Percentiles rank a stretch among this genome's conserved stretches.
Evolutionary conservation across 2,113 vertebrate species (phyloP).

Genomic region (Dromas ardeola): DNA sequence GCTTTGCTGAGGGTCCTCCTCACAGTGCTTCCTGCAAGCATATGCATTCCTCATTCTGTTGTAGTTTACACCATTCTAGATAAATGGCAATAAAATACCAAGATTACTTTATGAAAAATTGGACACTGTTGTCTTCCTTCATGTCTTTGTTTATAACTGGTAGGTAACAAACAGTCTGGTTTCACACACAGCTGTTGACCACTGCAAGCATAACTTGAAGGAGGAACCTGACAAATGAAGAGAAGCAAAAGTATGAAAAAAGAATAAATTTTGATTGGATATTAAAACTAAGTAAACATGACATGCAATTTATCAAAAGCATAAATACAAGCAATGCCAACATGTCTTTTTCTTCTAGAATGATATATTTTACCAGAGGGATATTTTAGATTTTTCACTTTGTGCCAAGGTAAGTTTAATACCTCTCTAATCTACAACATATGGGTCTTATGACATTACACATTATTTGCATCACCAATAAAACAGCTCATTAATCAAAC

Average conservation of each 20-base stretch:
- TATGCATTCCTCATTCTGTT: neutral
- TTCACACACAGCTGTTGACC: constrained; percentile 9
- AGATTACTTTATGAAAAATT: neutral
- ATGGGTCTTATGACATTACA: constrained; percentile 69
- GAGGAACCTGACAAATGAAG: constrained; percentile 1
- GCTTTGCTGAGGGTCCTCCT: neutral
- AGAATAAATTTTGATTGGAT: neutral
- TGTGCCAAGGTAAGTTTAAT: constrained; percentile 73
- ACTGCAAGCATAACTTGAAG: neutral
- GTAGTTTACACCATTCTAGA: neutral
- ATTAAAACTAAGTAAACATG: constrained; percentile 59
- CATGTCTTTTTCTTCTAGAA: constrained; percentile 16
- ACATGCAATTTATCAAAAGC: constrained; percentile 55
- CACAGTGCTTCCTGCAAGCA: neutral
- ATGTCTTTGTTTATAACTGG: neutral
- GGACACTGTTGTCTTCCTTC: neutral
- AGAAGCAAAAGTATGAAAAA: neutral
- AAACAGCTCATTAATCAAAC: constrained; percentile 79
- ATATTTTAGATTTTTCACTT: constrained; percentile 72
- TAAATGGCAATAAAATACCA: neutral
- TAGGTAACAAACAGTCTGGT: neutral
- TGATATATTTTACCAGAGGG: constrained; percentile 61
- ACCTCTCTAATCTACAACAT: constrained; percentile 69
- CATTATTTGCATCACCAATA: constrained; percentile 74
- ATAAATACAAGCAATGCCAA: constrained; percentile 59